A percentile compares a stretch with the other conserved stretches of the same genome.
Evolutionary conservation across 92 coral and sea anemone genomes (phyloP).

Genomic region (Parazoanthus atlanticus): DNA sequence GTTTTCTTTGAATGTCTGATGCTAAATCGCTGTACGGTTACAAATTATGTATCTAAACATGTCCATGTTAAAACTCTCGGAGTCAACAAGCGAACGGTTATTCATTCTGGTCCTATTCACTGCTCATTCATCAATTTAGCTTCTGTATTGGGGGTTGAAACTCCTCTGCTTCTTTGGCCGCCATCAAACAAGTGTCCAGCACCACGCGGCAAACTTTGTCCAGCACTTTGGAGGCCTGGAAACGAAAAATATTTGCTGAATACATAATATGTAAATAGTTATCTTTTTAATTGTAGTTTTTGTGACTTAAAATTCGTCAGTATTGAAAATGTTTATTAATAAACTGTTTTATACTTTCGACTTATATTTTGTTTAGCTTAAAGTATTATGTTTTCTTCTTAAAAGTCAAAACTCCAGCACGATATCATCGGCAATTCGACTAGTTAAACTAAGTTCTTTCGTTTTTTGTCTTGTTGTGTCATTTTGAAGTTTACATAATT

Average conservation of each 20-base stretch:
- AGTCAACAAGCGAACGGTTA: background rate
- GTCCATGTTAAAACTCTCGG: background rate
- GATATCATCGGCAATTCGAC: no score
- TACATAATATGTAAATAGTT: no score
- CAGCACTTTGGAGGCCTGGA: slow-evolving; percentile 36
- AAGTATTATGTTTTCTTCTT: no score
- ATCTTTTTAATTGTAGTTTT: no score
- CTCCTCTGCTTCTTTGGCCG: slow-evolving; percentile 22
- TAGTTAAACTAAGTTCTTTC: no score
- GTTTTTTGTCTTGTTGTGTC: no score
- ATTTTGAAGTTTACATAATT: no score
- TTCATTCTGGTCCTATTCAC: background rate
- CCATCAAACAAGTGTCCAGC: slow-evolving; percentile 28
- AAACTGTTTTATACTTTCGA: no score
- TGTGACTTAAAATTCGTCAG: no score
- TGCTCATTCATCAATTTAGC: background rate
- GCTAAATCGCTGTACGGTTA: background rate
- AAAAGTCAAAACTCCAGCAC: no score
- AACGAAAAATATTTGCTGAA: background rate
- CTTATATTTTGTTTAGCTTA: no score
- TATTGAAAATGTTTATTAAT: no score
- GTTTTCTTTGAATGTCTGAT: background rate
- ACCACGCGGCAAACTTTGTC: slow-evolving; percentile 35
- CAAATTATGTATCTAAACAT: background rate
- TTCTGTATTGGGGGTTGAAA: background rate